Conservation (phyloP, 2,888 invertebrate genomes). For the Tetanocera ferruginea region DNA sequence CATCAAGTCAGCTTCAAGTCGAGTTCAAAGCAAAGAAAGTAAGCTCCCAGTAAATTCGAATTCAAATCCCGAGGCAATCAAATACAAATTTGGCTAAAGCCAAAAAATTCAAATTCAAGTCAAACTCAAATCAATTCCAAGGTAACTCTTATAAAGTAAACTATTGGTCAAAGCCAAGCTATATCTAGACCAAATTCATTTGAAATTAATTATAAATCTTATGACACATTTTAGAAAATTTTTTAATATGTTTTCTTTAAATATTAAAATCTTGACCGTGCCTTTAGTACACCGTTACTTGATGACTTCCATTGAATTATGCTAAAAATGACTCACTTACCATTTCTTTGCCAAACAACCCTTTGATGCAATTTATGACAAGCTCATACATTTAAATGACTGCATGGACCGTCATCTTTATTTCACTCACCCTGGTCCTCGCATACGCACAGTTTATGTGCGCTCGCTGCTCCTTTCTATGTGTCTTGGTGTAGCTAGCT, state of each 20-base stretch:
- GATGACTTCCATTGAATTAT: not conserved
- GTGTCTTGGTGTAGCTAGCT: not conserved
- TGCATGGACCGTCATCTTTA: not conserved
- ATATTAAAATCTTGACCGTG: too few relatives aligned
- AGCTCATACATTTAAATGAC: slow-evolving; percentile 43
- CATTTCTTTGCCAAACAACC: not conserved
- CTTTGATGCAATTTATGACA: slow-evolving; percentile 44
- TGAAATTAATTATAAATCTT: too few relatives aligned
- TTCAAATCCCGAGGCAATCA: not conserved
- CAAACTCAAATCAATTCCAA: not conserved
- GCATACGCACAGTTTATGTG: not conserved
- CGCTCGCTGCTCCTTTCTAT: not conserved
- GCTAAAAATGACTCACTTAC: not conserved
- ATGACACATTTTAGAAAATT: too few relatives aligned
- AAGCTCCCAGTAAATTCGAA: too few relatives aligned
- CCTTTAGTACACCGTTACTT: too few relatives aligned
- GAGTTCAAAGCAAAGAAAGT: not conserved
- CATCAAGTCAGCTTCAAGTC: not conserved
- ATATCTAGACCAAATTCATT: too few relatives aligned
- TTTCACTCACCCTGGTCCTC: not conserved
- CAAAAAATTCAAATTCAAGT: not conserved
- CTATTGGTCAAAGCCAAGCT: too few relatives aligned
- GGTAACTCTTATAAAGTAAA: not conserved
- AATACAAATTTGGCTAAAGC: too few relatives aligned
- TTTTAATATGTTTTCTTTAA: too few relatives aligned